Evolutionary conservation across 2,888 invertebrate genomes (phyloP), one percentile per base, ranked within the genome.

Genomic region (Phrixothrix hirtus): DNA sequence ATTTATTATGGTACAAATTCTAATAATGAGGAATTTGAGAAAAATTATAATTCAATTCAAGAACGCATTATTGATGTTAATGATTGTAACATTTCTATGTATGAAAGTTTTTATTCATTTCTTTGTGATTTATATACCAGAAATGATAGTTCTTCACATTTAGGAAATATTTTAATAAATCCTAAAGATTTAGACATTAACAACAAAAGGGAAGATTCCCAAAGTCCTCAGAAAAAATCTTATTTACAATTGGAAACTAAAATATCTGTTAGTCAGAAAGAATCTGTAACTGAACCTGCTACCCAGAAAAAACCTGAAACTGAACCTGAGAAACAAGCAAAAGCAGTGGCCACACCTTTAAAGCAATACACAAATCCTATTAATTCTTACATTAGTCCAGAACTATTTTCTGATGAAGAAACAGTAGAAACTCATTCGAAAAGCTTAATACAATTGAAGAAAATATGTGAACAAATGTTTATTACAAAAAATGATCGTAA

Each of bases 371-470:
- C 56, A 32, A 71, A 67, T 36, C 48, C 42, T n/a, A 38, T 63
- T 4, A 58, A 60, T 54, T 43, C 68, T 1, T 57, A 63, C 27
- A 7, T 69, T 5, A 76, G 74, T 42, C 87, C 87, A 0, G 86
- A 87, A 65, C 76, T 88, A 67, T 87, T 87, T 69, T 83, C 81
- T 51, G 84, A 84, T 52, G 81, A 81, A 31, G 84, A 83, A 42
- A 78, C 77, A 32, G 3, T 75, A 72, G 1, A 77, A 75, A 60
- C 29, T 1, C 13, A 32, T 12, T 17, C 11, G 1, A 6, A n/a
- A 6, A 38, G 21, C 6, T 71, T 77, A 62, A 78, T 79, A 76
- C 78, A 78, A 55, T 63, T 67, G n/a, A 49, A 50, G 5, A 54
- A 56, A 25, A 50, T 51, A 15, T 44, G 54, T 1, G 48, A 64